These are phyloP conservation scores for Jaculus jaculus DNA, from an alignment of 2,113 vertebrate genomes.

Conservation along the genomic window DNA sequence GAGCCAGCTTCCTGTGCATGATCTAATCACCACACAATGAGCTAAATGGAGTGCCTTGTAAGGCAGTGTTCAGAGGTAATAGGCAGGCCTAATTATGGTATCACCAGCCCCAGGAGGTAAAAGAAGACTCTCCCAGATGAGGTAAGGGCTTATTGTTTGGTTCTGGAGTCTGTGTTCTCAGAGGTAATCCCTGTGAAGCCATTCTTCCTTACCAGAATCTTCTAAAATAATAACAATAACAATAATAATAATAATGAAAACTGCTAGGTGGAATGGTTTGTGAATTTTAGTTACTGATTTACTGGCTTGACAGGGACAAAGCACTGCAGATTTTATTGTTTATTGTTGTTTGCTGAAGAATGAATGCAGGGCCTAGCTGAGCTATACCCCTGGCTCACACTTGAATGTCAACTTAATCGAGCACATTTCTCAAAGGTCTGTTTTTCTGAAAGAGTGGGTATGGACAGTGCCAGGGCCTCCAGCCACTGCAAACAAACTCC, in stretches of 20 bases:
- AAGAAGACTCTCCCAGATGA: constrained; percentile 49
- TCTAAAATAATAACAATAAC: not conserved
- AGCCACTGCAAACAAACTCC: no score
- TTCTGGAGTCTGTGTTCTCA: constrained; percentile 63
- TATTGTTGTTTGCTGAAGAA: not conserved
- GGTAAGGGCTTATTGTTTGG: constrained; percentile 3
- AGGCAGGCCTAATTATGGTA: constrained; percentile 69
- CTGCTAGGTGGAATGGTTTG: not conserved
- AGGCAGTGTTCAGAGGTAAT: constrained; percentile 50
- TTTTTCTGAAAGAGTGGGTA: not conserved
- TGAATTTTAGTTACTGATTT: constrained; percentile 40
- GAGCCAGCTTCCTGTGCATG: constrained; percentile 54
- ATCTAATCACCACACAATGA: constrained; percentile 63
- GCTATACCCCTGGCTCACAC: not conserved
- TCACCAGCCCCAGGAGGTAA: constrained; percentile 48
- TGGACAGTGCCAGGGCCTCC: no score
- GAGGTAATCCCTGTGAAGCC: constrained; percentile 76
- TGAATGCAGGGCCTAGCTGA: not conserved
- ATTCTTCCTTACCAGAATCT: constrained; percentile 63
- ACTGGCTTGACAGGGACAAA: constrained; percentile 62
- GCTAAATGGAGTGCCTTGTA: constrained; percentile 53
- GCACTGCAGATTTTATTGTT: constrained; percentile 33
- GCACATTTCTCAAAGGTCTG: not conserved
- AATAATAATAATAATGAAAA: not conserved
- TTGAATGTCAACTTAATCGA: constrained; percentile 66